Evolutionary conservation across 2,113 vertebrate species (phyloP).

Genomic region (Epinephelus moara): DNA sequence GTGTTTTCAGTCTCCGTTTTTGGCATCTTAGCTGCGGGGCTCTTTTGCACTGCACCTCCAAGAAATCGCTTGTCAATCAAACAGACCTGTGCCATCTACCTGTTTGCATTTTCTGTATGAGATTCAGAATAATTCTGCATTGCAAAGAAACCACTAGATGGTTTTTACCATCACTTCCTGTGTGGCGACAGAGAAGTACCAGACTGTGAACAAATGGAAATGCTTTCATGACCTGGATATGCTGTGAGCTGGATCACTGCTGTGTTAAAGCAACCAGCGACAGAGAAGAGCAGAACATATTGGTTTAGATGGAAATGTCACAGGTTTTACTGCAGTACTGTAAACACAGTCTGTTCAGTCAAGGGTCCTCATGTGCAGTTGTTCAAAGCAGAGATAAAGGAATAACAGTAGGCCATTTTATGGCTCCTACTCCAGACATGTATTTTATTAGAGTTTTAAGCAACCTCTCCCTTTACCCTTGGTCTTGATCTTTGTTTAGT

Average conservation of each 20-base stretch:
- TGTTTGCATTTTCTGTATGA: no score
- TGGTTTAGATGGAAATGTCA: constrained; percentile 52
- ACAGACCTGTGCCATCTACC: no score
- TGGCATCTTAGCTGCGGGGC: neutral
- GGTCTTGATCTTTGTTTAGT: neutral
- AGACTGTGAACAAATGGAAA: constrained; percentile 11
- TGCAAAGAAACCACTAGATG: neutral
- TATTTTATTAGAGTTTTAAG: neutral
- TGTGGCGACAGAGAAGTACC: neutral
- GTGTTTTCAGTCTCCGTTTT: neutral
- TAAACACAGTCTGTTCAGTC: constrained; percentile 58
- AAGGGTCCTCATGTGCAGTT: constrained; percentile 13
- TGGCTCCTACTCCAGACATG: neutral
- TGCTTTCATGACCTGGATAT: constrained; percentile 1
- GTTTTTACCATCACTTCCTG: constrained; percentile 1
- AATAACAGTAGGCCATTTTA: neutral
- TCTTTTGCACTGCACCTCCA: neutral
- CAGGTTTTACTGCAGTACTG: constrained; percentile 31
- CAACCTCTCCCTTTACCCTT: neutral
- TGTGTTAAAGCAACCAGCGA: constrained; percentile 19
- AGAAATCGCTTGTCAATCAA: no score
- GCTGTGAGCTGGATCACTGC: constrained; percentile 20
- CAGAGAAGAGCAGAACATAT: constrained; percentile 46
- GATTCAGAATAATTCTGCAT: neutral
- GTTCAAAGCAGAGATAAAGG: neutral